phyloP scores from a whole-genome alignment of 92 coral and sea anemone species.

The Epizoanthus ramosus region DNA sequence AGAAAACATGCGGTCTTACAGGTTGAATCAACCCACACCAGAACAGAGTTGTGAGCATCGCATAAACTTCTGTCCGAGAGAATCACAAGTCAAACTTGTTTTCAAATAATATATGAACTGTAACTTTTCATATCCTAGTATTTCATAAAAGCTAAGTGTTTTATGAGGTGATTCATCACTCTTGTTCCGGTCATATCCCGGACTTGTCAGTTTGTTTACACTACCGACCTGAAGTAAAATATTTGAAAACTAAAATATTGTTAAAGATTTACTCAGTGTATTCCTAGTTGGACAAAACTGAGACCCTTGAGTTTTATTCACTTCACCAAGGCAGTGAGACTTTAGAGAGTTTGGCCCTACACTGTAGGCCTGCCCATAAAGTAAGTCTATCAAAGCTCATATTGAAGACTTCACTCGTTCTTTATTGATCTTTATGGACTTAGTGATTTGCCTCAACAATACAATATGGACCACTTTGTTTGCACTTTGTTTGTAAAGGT shows the following conservation, averaged over 20 bases:
- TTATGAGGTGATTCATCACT: conserved; percentile 37
- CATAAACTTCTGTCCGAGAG: neutral
- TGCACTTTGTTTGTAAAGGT: conserved; percentile 38
- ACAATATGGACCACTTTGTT: conserved; percentile 37
- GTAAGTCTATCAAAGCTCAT: conserved; percentile 2
- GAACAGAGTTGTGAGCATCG: neutral
- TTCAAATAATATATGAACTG: conserved; percentile 2
- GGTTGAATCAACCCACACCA: conserved; percentile 18
- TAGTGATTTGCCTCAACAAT: conserved; percentile 30
- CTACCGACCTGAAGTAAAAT: neutral
- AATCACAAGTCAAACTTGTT: neutral
- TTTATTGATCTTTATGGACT: conserved; percentile 18
- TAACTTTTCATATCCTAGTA: conserved; percentile 19
- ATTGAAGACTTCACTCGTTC: conserved; percentile 2
- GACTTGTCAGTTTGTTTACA: conserved; percentile 32
- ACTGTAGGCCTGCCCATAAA: no score
- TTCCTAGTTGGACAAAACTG: no score
- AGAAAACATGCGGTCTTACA: conserved; percentile 13
- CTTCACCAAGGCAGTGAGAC: neutral
- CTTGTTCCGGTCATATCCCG: conserved; percentile 37
- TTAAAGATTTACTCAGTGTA: neutral
- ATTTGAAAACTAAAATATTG: conserved; percentile 7
- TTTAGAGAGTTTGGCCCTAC: no score
- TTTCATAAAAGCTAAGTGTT: conserved; percentile 34
- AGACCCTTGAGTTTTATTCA: no score